These are phyloP conservation scores for Salvator merianae DNA, from an alignment of 2,113 vertebrate genomes.

Conservation along the genomic window DNA sequence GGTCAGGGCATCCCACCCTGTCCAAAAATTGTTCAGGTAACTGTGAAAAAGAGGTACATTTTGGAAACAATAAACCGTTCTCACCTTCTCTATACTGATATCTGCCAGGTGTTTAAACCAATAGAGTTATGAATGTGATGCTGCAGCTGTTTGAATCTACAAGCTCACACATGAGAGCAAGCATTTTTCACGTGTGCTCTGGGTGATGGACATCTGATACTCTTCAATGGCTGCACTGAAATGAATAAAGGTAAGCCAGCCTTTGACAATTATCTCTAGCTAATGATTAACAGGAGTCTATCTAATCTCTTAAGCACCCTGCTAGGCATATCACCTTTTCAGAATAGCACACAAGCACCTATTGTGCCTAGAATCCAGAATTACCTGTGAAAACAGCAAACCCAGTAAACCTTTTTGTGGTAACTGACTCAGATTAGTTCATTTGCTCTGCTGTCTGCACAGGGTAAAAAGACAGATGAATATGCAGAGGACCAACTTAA, in stretches of 20 bases:
- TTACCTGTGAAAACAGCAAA: neutral
- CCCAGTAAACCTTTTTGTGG: too few relatives aligned
- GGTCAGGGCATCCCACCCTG: too few relatives aligned
- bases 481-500: too few relatives aligned
- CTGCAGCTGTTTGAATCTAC: neutral
- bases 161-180: neutral
- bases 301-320: neutral
- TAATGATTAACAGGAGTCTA: constrained; percentile 1
- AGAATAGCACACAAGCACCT: neutral
- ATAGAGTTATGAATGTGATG: neutral
- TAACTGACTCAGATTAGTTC: too few relatives aligned
- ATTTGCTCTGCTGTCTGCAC: too few relatives aligned
- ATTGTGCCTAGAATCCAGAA: neutral
- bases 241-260: neutral
- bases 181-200: neutral
- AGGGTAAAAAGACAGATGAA: too few relatives aligned
- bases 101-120: neutral
- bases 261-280: neutral
- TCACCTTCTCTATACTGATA: neutral
- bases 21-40: too few relatives aligned
- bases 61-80: neutral
- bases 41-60: neutral
- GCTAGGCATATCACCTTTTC: neutral
- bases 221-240: neutral
- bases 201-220: neutral